phyloP scores from a whole-genome alignment of 2,113 vertebrate genomes.

The Sturnus vulgaris region DNA sequence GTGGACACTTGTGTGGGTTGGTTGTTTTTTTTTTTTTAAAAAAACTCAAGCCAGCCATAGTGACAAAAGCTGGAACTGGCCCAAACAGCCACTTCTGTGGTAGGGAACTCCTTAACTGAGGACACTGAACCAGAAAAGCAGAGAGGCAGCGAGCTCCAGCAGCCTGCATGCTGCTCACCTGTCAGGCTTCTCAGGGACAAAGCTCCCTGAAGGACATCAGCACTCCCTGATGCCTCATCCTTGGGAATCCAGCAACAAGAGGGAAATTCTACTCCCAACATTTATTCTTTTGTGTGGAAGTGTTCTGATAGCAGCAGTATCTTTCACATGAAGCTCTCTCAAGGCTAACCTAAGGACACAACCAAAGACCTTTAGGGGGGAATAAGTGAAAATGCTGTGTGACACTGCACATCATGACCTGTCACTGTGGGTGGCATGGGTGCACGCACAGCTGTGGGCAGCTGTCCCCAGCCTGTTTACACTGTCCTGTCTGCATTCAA shows the following conservation, averaged over 20 bases:
- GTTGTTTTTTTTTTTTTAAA: not conserved
- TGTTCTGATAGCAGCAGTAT: not conserved
- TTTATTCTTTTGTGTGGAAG: not conserved
- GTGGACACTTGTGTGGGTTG: not conserved
- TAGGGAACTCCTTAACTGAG: not conserved
- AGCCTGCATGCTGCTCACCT: not conserved
- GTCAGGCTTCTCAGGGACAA: not conserved
- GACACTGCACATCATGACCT: not conserved
- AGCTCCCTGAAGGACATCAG: not conserved
- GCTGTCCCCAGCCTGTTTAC: not conserved
- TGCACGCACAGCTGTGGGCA: not conserved
- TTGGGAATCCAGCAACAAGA: not conserved
- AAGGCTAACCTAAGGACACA: fast-evolving
- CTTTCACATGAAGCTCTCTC: not conserved
- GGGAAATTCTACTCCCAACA: not conserved
- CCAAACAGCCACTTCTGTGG: not conserved
- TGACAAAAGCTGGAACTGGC: constrained; percentile 12
- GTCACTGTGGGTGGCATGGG: fast-evolving
- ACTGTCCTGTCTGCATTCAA: not conserved
- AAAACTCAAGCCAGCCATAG: not conserved
- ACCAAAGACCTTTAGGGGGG: not conserved
- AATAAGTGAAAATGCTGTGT: not conserved
- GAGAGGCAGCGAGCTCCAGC: not conserved
- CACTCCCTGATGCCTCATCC: not conserved
- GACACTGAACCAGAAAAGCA: not conserved